Evolutionary conservation across 2,113 vertebrate species (phyloP), one percentile per base, ranked within the genome.

Genomic region (Misgurnus mizolepis): DNA sequence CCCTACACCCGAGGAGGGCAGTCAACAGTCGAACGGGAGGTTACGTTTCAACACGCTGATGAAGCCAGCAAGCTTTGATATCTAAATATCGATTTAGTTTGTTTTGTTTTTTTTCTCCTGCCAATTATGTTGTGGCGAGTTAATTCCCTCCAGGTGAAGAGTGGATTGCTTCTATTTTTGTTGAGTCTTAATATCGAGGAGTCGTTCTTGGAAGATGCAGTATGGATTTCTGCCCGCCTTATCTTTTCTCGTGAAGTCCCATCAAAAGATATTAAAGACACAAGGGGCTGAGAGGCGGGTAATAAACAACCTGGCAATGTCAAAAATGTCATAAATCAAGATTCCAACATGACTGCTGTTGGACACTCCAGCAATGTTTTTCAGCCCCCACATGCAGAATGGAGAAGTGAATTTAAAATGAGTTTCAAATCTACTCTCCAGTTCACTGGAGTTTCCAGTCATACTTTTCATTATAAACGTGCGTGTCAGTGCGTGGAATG

Each of bases 141-240:
- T 91, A 85, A 89, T 89, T 90, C 87, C 85, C 78, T 56, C 43
- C 66, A 86, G 84, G 83, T 83, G 75, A 83, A 87, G 85, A 58
- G 75, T 67, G 68, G 81, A 86, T 71, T 83, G 78, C 60, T 85
- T 88, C 84, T 84, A 80, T 87, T 89, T 49, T 62, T 1, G 45
- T 70, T n/a, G 1, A 7, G 6, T 72, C 34, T 88, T 78, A 82
- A 86, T 87, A 87, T 85, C 79, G 60, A 82, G 34, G 79, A 76
- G 74, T 68, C n/a, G 22, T 73, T 80, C 50, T 70, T 79, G 27
- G 78, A 56, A 78, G 78, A 66, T 72, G 71, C 75, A 47, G 49
- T 53, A 70, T 71, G 50, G 55, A 82, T 85, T 80, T 41, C 56
- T 74, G 60, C 60, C 72, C 81, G 79, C 75, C 53, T 60, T 69